phyloP scores from a whole-genome alignment of 2,113 vertebrate species.

The Lepus americanus region DNA sequence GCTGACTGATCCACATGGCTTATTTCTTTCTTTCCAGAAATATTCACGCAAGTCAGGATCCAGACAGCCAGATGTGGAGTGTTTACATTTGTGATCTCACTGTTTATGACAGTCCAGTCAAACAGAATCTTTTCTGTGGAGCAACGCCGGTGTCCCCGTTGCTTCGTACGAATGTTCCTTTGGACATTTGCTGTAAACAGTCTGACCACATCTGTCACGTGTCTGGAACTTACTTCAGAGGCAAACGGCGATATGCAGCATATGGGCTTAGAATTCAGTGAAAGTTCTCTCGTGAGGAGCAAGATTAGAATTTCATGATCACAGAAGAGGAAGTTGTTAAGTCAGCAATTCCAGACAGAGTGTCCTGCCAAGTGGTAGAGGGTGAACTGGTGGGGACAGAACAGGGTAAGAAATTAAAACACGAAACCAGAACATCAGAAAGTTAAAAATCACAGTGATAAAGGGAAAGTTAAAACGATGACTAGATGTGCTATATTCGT shows the following conservation, averaged over 20 bases:
- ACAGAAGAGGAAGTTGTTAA: conserved; percentile 83
- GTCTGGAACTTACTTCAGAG: conserved; percentile 70
- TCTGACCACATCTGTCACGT: conserved; percentile 62
- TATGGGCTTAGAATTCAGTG: conserved; percentile 70
- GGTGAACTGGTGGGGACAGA: not conserved
- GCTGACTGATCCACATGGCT: conserved; percentile 71
- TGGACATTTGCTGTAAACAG: conserved; percentile 62
- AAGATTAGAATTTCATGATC: conserved; percentile 79
- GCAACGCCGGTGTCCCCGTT: conserved; percentile 59
- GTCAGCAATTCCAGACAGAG: conserved; percentile 82
- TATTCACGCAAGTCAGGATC: not conserved
- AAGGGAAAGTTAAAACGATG: conserved; percentile 54
- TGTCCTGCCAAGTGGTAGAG: conserved; percentile 75
- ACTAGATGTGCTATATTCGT: not conserved
- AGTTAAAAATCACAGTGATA: conserved; percentile 10
- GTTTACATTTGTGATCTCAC: conserved; percentile 79
- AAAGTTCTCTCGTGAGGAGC: conserved; percentile 70
- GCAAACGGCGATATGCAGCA: not conserved
- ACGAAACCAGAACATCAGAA: not conserved
- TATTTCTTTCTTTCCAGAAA: conserved; percentile 81
- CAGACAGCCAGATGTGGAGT: conserved; percentile 84
- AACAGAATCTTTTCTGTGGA: conserved; percentile 80
- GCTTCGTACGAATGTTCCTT: conserved; percentile 16
- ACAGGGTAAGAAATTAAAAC: conserved; percentile 69
- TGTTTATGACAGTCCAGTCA: conserved; percentile 76